These are phyloP conservation scores for Danio tinwini DNA, from an alignment of 2,797 vertebrate genomes.

Conservation along the genomic window DNA sequence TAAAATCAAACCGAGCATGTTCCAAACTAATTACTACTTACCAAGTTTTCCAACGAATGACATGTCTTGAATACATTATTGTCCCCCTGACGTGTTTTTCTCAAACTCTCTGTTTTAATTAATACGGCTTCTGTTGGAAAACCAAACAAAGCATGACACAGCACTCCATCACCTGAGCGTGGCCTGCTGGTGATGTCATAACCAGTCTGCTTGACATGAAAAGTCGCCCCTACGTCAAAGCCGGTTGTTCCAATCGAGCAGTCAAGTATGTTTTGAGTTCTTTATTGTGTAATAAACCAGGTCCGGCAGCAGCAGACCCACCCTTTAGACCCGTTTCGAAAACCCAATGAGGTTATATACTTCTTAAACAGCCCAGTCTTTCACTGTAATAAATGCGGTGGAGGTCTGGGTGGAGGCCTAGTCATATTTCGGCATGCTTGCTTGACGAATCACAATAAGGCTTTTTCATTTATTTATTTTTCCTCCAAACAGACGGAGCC, in stretches of 20 bases:
- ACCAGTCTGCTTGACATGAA: constrained; percentile 56
- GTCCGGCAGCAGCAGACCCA: constrained; percentile 35
- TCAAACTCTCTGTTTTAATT: constrained; percentile 65
- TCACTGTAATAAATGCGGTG: constrained; percentile 28
- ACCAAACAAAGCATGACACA: constrained; percentile 71
- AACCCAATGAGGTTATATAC: constrained; percentile 30
- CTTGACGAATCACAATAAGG: constrained; percentile 46
- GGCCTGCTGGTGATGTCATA: constrained; percentile 67
- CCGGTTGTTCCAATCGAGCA: constrained; percentile 39
- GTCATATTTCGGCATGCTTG: constrained; percentile 37
- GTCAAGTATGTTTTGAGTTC: constrained; percentile 43
- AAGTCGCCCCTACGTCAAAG: constrained; percentile 48
- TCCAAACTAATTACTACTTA: constrained; percentile 43
- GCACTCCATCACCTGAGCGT: constrained; percentile 71
- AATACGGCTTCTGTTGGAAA: constrained; percentile 72
- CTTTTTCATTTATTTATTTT: constrained; percentile 21
- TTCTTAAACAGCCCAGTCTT: constrained; percentile 43
- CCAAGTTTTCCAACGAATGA: constrained; percentile 28
- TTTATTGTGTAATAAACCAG: constrained; percentile 57
- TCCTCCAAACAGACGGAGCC: constrained; percentile 30
- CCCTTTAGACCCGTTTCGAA: constrained; percentile 31
- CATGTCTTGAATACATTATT: constrained; percentile 52
- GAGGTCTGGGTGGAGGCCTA: constrained; percentile 22
- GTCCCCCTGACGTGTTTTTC: constrained; percentile 68
- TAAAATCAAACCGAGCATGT: constrained; percentile 33